Conservation (phyloP, 2,113 vertebrate genomes). For the Microcebus murinus region DNA sequence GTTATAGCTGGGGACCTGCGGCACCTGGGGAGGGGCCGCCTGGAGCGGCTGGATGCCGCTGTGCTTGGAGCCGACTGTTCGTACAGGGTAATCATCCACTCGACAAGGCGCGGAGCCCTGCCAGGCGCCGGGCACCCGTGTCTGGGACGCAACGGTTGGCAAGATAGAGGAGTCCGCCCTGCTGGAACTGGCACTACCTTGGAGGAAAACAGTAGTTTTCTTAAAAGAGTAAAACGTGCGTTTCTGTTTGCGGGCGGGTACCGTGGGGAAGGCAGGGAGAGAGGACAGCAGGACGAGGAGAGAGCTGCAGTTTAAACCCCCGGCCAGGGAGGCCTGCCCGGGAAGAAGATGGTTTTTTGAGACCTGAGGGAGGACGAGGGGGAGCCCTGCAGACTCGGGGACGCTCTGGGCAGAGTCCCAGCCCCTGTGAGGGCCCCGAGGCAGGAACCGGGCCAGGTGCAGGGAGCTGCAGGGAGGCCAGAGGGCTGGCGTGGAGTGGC, state of each 20-base stretch:
- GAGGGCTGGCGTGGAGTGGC: background rate
- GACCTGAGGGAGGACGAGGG: background rate
- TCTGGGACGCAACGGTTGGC: fast-evolving
- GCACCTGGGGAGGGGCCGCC: background rate
- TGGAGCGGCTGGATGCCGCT: background rate
- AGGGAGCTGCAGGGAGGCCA: background rate
- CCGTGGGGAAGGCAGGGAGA: background rate
- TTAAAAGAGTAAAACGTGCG: background rate
- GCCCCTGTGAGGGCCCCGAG: background rate
- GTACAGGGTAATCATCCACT: too few relatives aligned
- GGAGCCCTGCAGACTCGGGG: background rate
- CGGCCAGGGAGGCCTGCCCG: background rate
- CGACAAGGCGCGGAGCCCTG: background rate
- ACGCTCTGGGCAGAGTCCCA: background rate
- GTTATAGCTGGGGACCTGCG: background rate
- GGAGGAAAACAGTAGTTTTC: too few relatives aligned
- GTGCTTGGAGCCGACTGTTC: too few relatives aligned
- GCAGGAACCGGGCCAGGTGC: background rate
- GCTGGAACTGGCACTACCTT: background rate
- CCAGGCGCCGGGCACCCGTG: fast-evolving
- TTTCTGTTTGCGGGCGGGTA: too few relatives aligned
- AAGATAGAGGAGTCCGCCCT: too few relatives aligned
- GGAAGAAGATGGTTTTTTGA: too few relatives aligned
- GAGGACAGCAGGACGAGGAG: fast-evolving
- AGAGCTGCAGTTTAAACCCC: background rate